Evolutionary conservation across 1,140 invertebrate genomes (phyloP).

Genomic region (Lepidurus couesii): DNA sequence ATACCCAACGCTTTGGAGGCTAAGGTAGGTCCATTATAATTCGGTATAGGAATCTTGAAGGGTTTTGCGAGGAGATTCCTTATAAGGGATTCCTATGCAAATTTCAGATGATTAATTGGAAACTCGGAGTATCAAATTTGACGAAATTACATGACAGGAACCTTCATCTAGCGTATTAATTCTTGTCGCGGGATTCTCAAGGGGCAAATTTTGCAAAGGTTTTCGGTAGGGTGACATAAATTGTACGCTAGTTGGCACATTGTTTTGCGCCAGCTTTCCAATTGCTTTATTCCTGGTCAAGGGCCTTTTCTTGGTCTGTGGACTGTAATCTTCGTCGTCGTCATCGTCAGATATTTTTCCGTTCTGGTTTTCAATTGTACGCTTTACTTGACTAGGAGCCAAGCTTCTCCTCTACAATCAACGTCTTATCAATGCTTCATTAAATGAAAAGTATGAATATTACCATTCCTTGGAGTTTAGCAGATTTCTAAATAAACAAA

Average conservation of each 20-base stretch:
- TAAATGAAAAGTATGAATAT: too few species aligned
- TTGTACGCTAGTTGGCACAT: background rate
- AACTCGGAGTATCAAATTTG: slow-evolving; percentile 29
- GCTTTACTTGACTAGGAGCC: slow-evolving; percentile 51
- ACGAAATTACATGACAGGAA: slow-evolving; percentile 11
- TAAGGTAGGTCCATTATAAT: slow-evolving; percentile 65
- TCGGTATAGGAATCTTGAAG: slow-evolving; percentile 90
- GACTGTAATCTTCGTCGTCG: slow-evolving; percentile 39
- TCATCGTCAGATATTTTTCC: slow-evolving; percentile 47
- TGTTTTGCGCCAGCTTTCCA: slow-evolving; percentile 39
- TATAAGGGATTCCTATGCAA: slow-evolving; percentile 67
- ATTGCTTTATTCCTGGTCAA: slow-evolving; percentile 37
- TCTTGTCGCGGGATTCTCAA: slow-evolving; percentile 42
- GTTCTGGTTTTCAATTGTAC: slow-evolving; percentile 37
- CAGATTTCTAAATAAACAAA: background rate
- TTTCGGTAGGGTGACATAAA: slow-evolving; percentile 42
- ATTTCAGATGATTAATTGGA: slow-evolving; percentile 34
- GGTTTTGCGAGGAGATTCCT: slow-evolving; percentile 76
- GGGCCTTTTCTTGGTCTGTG: slow-evolving; percentile 34
- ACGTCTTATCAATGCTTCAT: background rate
- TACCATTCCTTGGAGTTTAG: too few species aligned
- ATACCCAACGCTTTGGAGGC: slow-evolving; percentile 66
- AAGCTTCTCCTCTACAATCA: slow-evolving; percentile 45
- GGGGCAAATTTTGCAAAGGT: slow-evolving; percentile 42
- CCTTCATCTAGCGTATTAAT: slow-evolving; percentile 34